phyloP scores from a whole-genome alignment of 2,888 invertebrate genomes.

The Alloplasta piceator region DNA sequence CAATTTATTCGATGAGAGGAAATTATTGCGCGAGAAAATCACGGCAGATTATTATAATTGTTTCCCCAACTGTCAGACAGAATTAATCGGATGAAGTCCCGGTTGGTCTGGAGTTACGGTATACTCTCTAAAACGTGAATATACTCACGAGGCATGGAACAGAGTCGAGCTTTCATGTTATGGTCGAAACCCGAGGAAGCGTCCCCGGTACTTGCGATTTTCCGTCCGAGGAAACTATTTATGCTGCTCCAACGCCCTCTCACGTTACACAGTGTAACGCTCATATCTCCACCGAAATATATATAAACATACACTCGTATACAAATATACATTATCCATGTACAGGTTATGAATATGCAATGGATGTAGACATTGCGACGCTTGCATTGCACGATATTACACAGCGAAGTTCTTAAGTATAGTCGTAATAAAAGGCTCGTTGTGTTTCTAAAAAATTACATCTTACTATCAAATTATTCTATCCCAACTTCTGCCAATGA shows the following conservation, averaged over 20 bases:
- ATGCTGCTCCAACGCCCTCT: constrained; percentile 17
- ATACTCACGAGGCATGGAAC: background rate
- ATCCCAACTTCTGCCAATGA: too few relatives aligned
- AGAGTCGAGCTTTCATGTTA: constrained; percentile 18
- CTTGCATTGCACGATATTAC: background rate
- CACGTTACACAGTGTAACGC: background rate
- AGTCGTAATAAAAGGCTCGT: too few relatives aligned
- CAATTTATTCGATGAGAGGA: too few relatives aligned
- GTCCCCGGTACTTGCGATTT: constrained; percentile 46
- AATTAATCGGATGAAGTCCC: too few relatives aligned
- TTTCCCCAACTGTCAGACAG: too few relatives aligned
- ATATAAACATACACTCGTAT: too few relatives aligned
- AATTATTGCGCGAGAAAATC: too few relatives aligned
- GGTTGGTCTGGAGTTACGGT: background rate
- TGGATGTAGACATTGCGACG: background rate
- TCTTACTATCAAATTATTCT: too few relatives aligned
- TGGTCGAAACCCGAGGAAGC: constrained; percentile 31
- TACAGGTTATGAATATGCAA: constrained; percentile 34
- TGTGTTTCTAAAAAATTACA: too few relatives aligned
- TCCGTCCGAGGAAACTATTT: constrained; percentile 43
- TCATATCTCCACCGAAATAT: background rate
- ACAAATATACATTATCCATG: background rate
- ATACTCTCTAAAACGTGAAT: constrained; percentile 34
- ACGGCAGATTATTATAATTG: too few relatives aligned
- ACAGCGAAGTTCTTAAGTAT: background rate